A percentile compares a stretch with the other conserved stretches of the same genome.
Evolutionary conservation across 1,140 invertebrate genomes (phyloP).

Genomic region (Microplitis demolitor): DNA sequence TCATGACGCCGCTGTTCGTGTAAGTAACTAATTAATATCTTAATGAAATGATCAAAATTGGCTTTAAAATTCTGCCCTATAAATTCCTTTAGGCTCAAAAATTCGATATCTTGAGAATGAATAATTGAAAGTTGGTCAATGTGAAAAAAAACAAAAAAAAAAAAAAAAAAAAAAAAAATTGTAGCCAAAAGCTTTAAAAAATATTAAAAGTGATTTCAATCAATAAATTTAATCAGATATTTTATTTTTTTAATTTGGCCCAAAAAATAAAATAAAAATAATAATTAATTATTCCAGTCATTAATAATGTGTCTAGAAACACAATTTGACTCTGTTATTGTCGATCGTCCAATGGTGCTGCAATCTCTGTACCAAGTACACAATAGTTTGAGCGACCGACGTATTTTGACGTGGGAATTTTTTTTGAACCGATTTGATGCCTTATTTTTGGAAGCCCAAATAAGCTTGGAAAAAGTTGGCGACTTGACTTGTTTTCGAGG

Average conservation of each 20-base stretch:
- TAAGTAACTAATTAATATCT: constrained; percentile 45
- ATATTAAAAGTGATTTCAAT: no score
- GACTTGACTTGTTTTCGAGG: constrained; percentile 84
- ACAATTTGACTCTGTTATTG: constrained; percentile 93
- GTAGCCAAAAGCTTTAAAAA: no score
- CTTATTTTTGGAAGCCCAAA: constrained; percentile 93
- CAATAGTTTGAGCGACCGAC: constrained; percentile 88
- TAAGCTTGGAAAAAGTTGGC: constrained; percentile 81
- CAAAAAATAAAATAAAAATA: no score
- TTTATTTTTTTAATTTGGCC: no score
- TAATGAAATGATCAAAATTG: no score
- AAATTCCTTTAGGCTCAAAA: no score
- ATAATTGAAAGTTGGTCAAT: no score
- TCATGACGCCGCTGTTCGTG: constrained; percentile 82
- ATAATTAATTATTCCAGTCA: constrained; percentile 63
- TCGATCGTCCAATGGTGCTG: constrained; percentile 96
- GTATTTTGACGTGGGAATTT: constrained; percentile 96
- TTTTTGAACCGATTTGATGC: constrained; percentile 97
- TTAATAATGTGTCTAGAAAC: constrained; percentile 86
- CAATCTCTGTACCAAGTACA: constrained; percentile 94
- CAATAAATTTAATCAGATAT: no score
- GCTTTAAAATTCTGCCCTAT: no score
- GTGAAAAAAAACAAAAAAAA: no score
- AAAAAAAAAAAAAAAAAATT: no score
- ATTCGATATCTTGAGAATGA: no score